Evolutionary conservation across 30 jellyfish, hydroid and myxozoan genomes (phyloP).

Genomic region (Hydra vulgaris): DNA sequence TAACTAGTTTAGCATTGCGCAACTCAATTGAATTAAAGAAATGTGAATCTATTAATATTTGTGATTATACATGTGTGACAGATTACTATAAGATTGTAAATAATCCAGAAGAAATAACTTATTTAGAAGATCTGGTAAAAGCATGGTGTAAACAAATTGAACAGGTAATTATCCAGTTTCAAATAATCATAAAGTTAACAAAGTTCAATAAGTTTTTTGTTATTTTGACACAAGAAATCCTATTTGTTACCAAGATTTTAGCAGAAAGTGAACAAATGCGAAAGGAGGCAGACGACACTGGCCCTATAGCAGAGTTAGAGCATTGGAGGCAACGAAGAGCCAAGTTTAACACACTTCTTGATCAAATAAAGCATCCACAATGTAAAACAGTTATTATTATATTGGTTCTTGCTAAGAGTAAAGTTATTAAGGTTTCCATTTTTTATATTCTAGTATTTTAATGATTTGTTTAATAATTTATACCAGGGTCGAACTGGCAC

Average conservation of each 20-base stretch:
- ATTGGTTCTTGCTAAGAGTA: constrained; percentile 72
- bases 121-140: constrained; percentile 51
- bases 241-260: constrained; percentile 39
- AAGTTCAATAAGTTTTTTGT: no score
- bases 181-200: constrained; percentile 7
- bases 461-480: background rate
- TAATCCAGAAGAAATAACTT: constrained; percentile 58
- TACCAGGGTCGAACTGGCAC: no score
- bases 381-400: constrained; percentile 74
- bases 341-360: constrained; percentile 75
- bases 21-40: constrained; percentile 41
- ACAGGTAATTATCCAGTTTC: constrained; percentile 49
- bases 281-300: constrained; percentile 96
- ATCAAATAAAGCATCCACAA: constrained; percentile 64
- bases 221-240: background rate
- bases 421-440: constrained; percentile 52
- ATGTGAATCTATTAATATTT: constrained; percentile 49
- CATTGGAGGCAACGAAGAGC: constrained; percentile 98
- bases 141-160: constrained; percentile 94
- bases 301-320: constrained; percentile 94
- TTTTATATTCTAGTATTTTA: background rate
- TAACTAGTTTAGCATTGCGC: constrained; percentile 57
- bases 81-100: constrained; percentile 43
- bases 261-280: constrained; percentile 99
- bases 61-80: constrained; percentile 36